Evolutionary conservation across 30 jellyfish, hydroid and myxozoan species (phyloP), one percentile per base, ranked within the genome.

Genomic region (Pseudorhiza aurosa): DNA sequence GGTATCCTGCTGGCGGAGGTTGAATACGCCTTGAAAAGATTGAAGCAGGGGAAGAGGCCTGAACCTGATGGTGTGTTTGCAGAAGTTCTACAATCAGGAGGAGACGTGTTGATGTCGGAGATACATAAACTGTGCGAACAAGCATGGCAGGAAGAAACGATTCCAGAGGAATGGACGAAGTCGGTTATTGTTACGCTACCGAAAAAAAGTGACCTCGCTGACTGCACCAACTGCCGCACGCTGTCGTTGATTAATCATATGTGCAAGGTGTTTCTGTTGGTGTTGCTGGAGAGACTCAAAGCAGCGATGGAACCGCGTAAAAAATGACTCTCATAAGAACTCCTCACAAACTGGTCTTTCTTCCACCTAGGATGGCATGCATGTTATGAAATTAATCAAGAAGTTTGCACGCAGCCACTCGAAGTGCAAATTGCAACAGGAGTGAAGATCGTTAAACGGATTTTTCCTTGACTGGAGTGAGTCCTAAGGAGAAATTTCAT

Each of bases 11-110:
- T 26, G 32, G 24, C 24, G 3, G 72, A 58, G 25, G 72, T 58
- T 26, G 46, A 58, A 29, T 4, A 58, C n/a, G 53, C 46, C 17
- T 21, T 58, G 12, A 58, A 39, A 24, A 58, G 17, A 58, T 10
- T 58, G 72, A 65, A 65, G 79, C 53, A n/a, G 17, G 58, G 58
- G 24, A 65, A 62, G 25, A 36, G 26, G 15, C 79, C 21, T 28
- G 79, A 30, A 46, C 57, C 79, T 8, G 79, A 30, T 30, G 62
- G 25, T 10, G 32, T 65, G 10, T 8, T 21, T 22, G 58, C 79
- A 8, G 71, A 29, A 65, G 25, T 65, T 3, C 19, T 65, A 4
- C 12, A n/a, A 65, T 67, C 58, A 28, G 79, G 79, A 19, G 53
- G 24, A 65, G 79, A 65, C 10, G 18, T 28, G 24, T 27, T 65